Conservation (phyloP, 2,888 invertebrate genomes). For the Elaeidobius kamerunicus region DNA sequence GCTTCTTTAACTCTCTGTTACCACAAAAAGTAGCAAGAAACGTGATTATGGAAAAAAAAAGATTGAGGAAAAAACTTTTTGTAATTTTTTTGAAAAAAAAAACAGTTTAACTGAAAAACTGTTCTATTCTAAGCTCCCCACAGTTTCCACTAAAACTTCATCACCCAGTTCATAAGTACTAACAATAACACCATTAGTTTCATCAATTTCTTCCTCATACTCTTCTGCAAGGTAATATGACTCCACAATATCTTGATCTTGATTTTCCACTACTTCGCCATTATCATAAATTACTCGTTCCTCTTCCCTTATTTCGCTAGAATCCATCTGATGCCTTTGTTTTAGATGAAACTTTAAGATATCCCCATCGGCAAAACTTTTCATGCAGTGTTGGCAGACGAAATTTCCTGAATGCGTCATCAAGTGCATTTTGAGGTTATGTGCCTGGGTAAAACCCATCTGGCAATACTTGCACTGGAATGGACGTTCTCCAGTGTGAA, state of each 20-base stretch:
- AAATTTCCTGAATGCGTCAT: constrained; percentile 31
- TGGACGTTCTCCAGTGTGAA: constrained; percentile 33
- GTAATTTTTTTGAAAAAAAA: no score
- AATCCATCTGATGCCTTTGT: constrained; percentile 1
- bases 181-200: neutral
- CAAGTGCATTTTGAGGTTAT: constrained; percentile 31
- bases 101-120: neutral
- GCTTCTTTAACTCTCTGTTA: neutral
- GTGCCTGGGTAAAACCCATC: constrained; percentile 27
- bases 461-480: constrained; percentile 31
- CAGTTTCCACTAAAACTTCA: constrained; percentile 2
- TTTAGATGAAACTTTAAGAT: constrained; percentile 25
- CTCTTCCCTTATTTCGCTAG: neutral
- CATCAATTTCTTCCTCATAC: neutral
- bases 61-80: no score
- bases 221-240: neutral
- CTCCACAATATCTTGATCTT: neutral
- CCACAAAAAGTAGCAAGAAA: no score
- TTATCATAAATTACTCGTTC: neutral
- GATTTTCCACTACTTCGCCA: neutral
- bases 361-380: constrained; percentile 27
- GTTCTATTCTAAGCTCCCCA: neutral
- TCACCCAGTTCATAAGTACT: constrained; percentile 1
- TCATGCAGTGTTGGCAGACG: constrained; percentile 26
- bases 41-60: no score